Conservation (phyloP, 2,113 vertebrate species). For the Muntiacus reevesi region DNA sequence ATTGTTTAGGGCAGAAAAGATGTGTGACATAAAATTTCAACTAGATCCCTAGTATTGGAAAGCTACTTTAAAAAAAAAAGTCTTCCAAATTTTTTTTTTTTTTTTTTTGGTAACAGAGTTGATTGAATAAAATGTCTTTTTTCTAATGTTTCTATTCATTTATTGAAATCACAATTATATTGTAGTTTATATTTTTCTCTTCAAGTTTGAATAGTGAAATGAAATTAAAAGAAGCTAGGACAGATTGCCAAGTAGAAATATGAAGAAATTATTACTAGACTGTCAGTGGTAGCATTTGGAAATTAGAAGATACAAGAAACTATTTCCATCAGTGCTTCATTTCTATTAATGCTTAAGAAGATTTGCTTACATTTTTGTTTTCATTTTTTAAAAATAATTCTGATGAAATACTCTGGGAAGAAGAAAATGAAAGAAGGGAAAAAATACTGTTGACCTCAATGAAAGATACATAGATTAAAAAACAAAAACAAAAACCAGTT, state of each 20-base stretch:
- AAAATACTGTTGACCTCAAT: neutral
- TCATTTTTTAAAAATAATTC: neutral
- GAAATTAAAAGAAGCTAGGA: neutral
- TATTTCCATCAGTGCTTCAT: neutral
- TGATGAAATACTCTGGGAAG: neutral
- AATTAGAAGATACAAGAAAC: neutral
- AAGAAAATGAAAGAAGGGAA: neutral
- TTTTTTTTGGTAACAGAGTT: neutral
- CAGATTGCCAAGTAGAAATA: neutral
- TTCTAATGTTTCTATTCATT: neutral
- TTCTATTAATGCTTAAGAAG: slow-evolving; percentile 16
- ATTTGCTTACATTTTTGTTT: slow-evolving; percentile 7
- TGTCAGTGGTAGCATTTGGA: neutral
- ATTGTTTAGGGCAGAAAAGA: neutral
- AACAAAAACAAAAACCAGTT: neutral
- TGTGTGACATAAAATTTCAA: neutral
- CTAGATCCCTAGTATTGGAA: neutral
- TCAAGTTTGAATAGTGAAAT: neutral
- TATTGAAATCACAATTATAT: neutral
- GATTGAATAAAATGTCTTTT: neutral
- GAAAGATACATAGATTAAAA: neutral
- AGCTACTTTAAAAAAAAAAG: neutral
- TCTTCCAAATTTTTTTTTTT: neutral
- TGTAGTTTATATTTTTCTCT: neutral
- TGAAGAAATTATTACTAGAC: slow-evolving; percentile 24